These are phyloP conservation scores for Anolis carolinensis DNA, from an alignment of 2,113 vertebrate species.

Conservation along the genomic window DNA sequence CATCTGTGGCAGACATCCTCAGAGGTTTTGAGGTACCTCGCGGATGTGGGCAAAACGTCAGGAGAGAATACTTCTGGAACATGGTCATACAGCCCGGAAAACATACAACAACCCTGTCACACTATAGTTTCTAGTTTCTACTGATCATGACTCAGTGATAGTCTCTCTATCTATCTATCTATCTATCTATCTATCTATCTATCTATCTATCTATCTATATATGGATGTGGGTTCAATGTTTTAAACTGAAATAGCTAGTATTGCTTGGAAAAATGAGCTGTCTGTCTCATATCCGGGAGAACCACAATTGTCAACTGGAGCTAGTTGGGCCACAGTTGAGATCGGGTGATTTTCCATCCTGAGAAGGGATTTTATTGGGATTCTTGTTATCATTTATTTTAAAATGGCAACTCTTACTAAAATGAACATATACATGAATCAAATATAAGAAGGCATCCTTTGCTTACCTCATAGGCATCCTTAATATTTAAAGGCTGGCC, in stretches of 20 bases:
- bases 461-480: constrained; percentile 91
- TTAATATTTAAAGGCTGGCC: constrained; percentile 94
- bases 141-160: background rate
- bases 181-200: too few relatives aligned
- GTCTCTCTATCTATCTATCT: background rate
- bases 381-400: background rate
- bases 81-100: too few relatives aligned
- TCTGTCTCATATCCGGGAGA: background rate
- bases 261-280: background rate
- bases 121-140: background rate
- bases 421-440: background rate
- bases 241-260: too few relatives aligned
- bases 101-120: too few relatives aligned
- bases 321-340: background rate
- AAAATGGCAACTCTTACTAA: background rate
- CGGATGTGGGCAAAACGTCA: too few relatives aligned
- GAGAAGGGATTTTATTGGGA: background rate
- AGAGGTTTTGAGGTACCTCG: too few relatives aligned
- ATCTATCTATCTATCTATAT: too few relatives aligned
- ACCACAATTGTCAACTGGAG: background rate
- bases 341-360: background rate
- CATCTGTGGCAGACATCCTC: too few relatives aligned
- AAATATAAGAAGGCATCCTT: background rate
- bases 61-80: too few relatives aligned
- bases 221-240: background rate